phyloP scores from a whole-genome alignment of 2,888 invertebrate species.

The Euclidia mi region DNA sequence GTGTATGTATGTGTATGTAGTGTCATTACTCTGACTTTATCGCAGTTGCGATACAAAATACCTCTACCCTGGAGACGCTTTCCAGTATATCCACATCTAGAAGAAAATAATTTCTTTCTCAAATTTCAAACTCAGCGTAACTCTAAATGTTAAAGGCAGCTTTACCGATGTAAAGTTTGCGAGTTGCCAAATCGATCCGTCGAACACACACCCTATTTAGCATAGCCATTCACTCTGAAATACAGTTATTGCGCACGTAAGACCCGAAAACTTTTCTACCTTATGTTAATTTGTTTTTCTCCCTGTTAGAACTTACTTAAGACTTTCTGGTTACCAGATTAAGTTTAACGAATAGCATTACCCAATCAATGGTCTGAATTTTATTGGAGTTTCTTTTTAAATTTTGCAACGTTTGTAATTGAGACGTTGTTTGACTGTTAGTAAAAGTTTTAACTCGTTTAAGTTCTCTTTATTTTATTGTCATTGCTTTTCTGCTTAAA shows the following conservation, averaged over 20 bases:
- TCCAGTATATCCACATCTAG: too few species aligned
- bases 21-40: too few species aligned
- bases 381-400: conserved; percentile 26
- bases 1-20: too few species aligned
- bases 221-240: conserved; percentile 51
- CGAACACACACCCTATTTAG: conserved; percentile 47
- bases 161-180: conserved; percentile 11
- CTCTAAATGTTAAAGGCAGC: conserved; percentile 1
- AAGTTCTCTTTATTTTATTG: neutral
- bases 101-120: too few species aligned
- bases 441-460: conserved; percentile 6
- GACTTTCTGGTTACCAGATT: conserved; percentile 40
- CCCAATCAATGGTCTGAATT: conserved; percentile 34
- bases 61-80: too few species aligned
- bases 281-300: conserved; percentile 60
- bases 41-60: too few species aligned
- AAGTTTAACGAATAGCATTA: conserved; percentile 51
- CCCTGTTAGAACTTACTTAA: conserved; percentile 33
- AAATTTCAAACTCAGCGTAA: neutral
- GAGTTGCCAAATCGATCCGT: conserved; percentile 40
- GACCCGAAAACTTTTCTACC: conserved; percentile 50
- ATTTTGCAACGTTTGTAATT: conserved; percentile 19
- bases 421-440: conserved; percentile 10
- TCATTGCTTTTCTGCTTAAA: neutral
- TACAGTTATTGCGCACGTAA: conserved; percentile 51